These are phyloP conservation scores for Zapus hudsonius DNA, from an alignment of 2,113 vertebrate genomes.

Conservation along the genomic window DNA sequence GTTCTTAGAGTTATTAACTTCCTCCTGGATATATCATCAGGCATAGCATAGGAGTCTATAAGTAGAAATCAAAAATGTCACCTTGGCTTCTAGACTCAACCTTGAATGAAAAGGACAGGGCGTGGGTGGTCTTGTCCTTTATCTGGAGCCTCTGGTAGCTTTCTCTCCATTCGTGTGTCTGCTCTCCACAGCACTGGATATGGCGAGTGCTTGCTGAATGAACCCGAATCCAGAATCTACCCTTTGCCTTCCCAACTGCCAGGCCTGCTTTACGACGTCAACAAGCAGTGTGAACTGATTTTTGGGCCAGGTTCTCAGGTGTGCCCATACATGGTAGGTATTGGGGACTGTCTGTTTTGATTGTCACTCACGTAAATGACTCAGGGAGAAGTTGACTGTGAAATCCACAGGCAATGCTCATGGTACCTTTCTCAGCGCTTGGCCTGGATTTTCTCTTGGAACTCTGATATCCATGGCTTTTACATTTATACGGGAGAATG, in stretches of 20 bases:
- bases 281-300: constrained; percentile 99
- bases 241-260: constrained; percentile 94
- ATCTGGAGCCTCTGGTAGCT: background rate
- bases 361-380: background rate
- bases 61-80: background rate
- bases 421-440: background rate
- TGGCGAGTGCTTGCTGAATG: constrained; percentile 97
- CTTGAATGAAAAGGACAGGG: background rate
- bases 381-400: background rate
- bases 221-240: constrained; percentile 94
- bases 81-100: background rate
- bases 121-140: background rate
- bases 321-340: constrained; percentile 99
- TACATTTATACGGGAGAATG: background rate
- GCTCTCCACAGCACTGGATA: constrained; percentile 95
- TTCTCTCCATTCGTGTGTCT: constrained; percentile 78
- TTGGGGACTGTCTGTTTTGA: background rate
- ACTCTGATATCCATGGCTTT: background rate
- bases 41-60: background rate
- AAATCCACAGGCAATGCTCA: fast-evolving
- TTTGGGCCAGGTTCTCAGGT: constrained; percentile 98
- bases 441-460: background rate
- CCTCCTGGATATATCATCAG: background rate
- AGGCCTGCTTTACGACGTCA: constrained; percentile 94
- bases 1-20: background rate